Evolutionary conservation across 53 echinoderm and acorn worm species (phyloP).

Genomic region (Hippasteria phrygiana): DNA sequence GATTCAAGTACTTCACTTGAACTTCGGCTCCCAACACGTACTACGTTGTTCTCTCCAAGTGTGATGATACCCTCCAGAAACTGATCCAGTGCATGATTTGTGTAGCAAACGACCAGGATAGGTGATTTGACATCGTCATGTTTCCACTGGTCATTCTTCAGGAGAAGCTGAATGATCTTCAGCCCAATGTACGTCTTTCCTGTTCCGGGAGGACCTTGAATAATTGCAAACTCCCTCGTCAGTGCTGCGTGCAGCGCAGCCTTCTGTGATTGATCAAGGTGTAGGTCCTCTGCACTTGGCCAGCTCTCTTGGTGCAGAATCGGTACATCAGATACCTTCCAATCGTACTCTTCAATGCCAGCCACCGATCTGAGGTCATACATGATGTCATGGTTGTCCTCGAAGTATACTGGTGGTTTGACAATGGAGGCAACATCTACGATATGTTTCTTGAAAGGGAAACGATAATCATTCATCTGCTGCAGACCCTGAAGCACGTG

Average conservation of each 20-base stretch:
- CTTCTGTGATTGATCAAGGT: conserved; percentile 88
- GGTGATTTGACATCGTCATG: conserved; percentile 45
- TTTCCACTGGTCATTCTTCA: conserved; percentile 69
- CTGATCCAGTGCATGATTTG: conserved; percentile 99
- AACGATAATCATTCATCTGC: conserved; percentile 59
- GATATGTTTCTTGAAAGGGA: conserved; percentile 84
- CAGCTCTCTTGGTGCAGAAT: conserved; percentile 51
- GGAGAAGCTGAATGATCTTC: conserved; percentile 85
- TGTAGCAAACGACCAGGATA: conserved; percentile 88
- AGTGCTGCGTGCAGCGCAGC: conserved; percentile 81
- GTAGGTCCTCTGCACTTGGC: conserved; percentile 71
- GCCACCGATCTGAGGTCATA: conserved; percentile 73
- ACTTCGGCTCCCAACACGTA: conserved; percentile 86
- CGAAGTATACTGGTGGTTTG: conserved; percentile 73
- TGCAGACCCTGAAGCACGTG: conserved; percentile 83
- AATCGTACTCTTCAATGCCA: no score
- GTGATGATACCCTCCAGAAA: conserved; percentile 87
- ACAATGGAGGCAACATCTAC: conserved; percentile 53
- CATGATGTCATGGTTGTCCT: background rate
- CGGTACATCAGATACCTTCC: background rate
- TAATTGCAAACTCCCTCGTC: conserved; percentile 82
- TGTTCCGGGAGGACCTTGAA: conserved; percentile 98
- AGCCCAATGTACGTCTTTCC: conserved; percentile 96
- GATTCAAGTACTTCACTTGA: conserved; percentile 47
- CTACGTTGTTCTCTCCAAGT: conserved; percentile 48